Percentiles rank a stretch among this genome's conserved stretches.
Evolutionary conservation across 2,888 invertebrate genomes (phyloP).

Genomic region (Drosophila mulleri): DNA sequence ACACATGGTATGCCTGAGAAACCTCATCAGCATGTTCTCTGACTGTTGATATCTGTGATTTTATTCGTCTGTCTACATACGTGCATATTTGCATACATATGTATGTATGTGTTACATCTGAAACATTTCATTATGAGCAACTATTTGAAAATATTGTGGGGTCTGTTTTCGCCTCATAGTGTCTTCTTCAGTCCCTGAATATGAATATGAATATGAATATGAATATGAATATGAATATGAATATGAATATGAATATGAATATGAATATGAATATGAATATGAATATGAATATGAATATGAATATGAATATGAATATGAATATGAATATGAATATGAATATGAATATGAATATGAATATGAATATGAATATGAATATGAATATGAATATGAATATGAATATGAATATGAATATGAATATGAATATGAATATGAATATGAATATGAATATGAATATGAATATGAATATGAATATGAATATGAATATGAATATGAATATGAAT

Average conservation of each 20-base stretch:
- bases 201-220: background rate
- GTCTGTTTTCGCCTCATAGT: background rate
- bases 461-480: constrained; percentile 7
- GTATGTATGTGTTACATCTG: background rate
- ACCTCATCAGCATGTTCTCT: background rate
- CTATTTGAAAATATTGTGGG: background rate
- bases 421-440: constrained; percentile 4
- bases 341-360: constrained; percentile 9
- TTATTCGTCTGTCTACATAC: background rate
- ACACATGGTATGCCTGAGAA: constrained; percentile 45
- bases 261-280: background rate
- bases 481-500: constrained; percentile 9
- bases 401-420: background rate
- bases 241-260: background rate
- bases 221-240: background rate
- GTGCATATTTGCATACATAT: background rate
- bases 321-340: constrained; percentile 16
- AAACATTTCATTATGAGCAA: background rate
- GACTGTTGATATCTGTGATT: background rate
- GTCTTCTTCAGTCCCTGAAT: too few species aligned
- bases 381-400: background rate
- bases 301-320: constrained; percentile 14
- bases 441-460: background rate
- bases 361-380: constrained; percentile 10
- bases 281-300: background rate